A percentile compares a stretch with the other conserved stretches of the same genome.
Evolutionary conservation across 2,797 vertebrate genomes (phyloP).

Genomic region (Spinus pinus): DNA sequence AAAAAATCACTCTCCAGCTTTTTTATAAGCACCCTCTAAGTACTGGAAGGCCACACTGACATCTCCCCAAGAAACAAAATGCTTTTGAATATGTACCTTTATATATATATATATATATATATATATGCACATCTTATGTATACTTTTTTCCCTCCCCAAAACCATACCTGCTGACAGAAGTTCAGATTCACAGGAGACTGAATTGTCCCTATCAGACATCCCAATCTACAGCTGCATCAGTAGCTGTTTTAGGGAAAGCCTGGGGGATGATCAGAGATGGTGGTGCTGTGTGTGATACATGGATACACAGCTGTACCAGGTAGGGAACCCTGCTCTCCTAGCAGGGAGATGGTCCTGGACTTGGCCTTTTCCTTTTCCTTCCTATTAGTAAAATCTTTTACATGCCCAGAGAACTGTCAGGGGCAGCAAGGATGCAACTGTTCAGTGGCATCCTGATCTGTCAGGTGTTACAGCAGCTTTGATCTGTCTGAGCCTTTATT

Average conservation of each 20-base stretch:
- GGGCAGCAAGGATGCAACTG: background rate
- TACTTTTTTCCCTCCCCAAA: background rate
- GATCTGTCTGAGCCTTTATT: background rate
- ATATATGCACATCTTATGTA: background rate
- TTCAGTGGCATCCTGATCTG: background rate
- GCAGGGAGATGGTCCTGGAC: background rate
- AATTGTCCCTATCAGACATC: background rate
- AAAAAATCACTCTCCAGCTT: background rate
- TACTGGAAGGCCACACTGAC: background rate
- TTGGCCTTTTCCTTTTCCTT: background rate
- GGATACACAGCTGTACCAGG: background rate
- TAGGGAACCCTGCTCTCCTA: background rate
- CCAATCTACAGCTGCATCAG: background rate
- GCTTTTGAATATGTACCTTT: background rate
- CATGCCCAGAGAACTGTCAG: background rate
- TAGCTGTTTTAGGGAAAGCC: background rate
- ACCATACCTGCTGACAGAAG: background rate
- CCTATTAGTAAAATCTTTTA: background rate
- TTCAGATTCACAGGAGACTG: background rate
- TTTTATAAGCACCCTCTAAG: background rate
- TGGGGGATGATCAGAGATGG: background rate
- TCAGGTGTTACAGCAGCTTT: background rate
- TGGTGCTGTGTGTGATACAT: background rate
- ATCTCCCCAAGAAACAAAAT: background rate
- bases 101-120: background rate